Evolutionary conservation across 1,140 invertebrate species (phyloP).

Genomic region (Drosophila mayri): DNA sequence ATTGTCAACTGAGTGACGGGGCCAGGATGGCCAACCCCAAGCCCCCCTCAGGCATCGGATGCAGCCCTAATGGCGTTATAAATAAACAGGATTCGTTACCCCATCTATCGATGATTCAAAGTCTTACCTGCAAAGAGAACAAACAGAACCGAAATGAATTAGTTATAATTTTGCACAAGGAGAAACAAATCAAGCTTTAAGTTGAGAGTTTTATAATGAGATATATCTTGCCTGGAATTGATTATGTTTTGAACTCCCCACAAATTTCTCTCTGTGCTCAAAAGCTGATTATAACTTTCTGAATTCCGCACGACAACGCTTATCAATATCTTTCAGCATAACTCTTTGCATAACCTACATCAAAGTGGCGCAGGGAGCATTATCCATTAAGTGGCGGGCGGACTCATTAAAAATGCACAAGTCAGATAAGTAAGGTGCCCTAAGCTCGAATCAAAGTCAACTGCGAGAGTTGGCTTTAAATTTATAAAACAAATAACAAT

Average conservation of each 20-base stretch:
- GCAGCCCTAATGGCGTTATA: constrained; percentile 56
- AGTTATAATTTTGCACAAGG: constrained; percentile 6
- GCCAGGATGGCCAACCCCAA: constrained; percentile 22
- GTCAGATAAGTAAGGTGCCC: constrained; percentile 24
- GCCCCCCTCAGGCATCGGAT: constrained; percentile 1
- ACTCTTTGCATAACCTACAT: constrained; percentile 62
- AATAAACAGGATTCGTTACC: constrained; percentile 52
- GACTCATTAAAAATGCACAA: constrained; percentile 76
- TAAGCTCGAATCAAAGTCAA: constrained; percentile 64
- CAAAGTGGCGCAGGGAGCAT: constrained; percentile 56
- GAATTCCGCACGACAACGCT: constrained; percentile 7
- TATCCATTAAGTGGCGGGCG: constrained; percentile 42
- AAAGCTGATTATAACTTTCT: constrained; percentile 37
- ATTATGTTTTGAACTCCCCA: neutral
- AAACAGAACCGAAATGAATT: constrained; percentile 36
- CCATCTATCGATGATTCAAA: neutral
- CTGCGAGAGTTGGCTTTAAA: constrained; percentile 55
- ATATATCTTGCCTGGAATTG: too few species aligned
- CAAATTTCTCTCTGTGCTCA: neutral
- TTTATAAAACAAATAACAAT: constrained; percentile 81
- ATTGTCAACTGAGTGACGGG: constrained; percentile 83
- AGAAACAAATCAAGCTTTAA: neutral
- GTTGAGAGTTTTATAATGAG: neutral
- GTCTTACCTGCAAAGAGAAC: constrained; percentile 66
- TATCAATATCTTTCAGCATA: constrained; percentile 42